Conservation (phyloP, 2,797 vertebrate genomes). For the Streptopelia turtur region DNA sequence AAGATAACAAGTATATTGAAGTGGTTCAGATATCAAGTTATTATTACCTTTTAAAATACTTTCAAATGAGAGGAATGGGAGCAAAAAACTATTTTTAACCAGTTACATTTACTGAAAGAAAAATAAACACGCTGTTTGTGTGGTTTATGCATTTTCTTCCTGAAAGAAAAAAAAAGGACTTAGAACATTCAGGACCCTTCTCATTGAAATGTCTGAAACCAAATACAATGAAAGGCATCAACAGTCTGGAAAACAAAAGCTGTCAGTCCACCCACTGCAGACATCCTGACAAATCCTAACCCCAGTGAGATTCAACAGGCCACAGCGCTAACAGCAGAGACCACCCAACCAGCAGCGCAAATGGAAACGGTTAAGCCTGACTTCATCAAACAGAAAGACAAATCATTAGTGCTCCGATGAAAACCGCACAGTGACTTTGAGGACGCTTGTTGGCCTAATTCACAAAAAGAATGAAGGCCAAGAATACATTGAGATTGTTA, state of each 20-base stretch:
- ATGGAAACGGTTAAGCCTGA: neutral
- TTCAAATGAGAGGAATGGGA: neutral
- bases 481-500: neutral
- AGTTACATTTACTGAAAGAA: conserved; percentile 10
- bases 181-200: conserved; percentile 68
- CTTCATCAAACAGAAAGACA: neutral
- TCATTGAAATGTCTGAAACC: conserved; percentile 61
- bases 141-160: conserved; percentile 18
- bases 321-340: neutral
- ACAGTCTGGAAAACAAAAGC: conserved; percentile 60
- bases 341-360: neutral
- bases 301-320: neutral
- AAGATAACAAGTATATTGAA: neutral
- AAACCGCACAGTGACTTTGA: neutral
- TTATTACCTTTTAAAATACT: neutral
- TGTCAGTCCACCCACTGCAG: neutral
- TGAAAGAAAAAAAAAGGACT: conserved; percentile 51
- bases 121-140: conserved; percentile 37
- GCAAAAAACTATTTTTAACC: neutral
- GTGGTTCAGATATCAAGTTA: neutral
- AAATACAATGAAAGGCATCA: conserved; percentile 63
- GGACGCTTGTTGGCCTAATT: neutral
- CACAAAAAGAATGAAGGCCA: neutral
- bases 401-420: neutral
- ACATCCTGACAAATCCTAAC: conserved; percentile 51